phyloP scores from a whole-genome alignment of 2,888 invertebrate species.

The Pachymerium ferrugineum region DNA sequence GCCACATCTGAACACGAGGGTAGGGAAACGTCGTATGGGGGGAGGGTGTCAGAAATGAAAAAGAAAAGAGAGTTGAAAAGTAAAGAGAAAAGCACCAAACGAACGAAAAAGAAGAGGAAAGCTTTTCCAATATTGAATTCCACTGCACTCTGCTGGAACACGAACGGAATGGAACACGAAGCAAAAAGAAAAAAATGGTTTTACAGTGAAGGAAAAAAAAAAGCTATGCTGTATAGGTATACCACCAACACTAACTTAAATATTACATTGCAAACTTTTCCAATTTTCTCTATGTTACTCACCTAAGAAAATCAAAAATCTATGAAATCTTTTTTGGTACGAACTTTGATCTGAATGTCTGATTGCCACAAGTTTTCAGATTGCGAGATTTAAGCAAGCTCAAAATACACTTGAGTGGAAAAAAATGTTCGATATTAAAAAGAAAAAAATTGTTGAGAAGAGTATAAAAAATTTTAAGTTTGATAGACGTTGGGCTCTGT shows the following conservation, averaged over 20 bases:
- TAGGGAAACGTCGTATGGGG: neutral
- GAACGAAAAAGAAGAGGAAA: neutral
- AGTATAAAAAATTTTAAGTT: too few species aligned
- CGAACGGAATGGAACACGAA: slow-evolving; percentile 17
- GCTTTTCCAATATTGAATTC: slow-evolving; percentile 18
- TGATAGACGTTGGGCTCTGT: too few species aligned
- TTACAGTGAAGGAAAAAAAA: neutral
- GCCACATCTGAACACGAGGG: neutral
- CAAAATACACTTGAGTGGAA: too few species aligned
- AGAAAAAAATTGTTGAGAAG: too few species aligned
- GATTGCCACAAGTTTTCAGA: too few species aligned
- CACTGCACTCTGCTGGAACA: slow-evolving; percentile 16
- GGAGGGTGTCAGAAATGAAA: slow-evolving; percentile 9
- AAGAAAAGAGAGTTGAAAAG: neutral
- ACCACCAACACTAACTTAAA: neutral
- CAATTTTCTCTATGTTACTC: neutral
- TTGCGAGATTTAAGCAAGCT: too few species aligned
- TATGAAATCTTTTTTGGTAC: neutral
- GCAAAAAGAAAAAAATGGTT: neutral
- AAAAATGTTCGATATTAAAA: too few species aligned
- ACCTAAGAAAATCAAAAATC: neutral
- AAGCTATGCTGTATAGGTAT: neutral
- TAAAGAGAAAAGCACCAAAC: neutral
- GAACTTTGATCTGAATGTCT: neutral
- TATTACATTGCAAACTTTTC: neutral